A percentile compares a stretch with the other conserved stretches of the same genome.
Evolutionary conservation across 2,888 invertebrate species (phyloP).

Genomic region (Eurytoma adleriae): DNA sequence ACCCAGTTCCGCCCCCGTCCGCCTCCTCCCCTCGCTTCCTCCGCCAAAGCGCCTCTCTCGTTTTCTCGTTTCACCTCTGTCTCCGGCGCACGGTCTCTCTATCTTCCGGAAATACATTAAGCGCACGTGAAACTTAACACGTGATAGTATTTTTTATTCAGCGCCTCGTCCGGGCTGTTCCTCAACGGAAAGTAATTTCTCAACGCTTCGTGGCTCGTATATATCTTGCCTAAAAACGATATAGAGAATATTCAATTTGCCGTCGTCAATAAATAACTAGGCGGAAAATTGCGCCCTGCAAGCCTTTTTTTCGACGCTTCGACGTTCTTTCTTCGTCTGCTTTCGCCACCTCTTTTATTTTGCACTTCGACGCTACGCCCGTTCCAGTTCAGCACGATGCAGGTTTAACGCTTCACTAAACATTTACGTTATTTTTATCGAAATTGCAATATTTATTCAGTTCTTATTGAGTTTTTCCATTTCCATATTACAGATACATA

Average conservation of each 20-base stretch:
- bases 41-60: not conserved
- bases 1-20: not conserved
- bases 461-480: not conserved
- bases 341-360: not conserved
- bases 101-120: conserved; percentile 44
- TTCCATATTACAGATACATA: not conserved
- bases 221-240: conserved; percentile 34
- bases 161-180: conserved; percentile 12
- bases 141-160: conserved; percentile 54
- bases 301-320: not conserved
- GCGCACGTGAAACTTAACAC: conserved; percentile 50
- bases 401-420: conserved; percentile 17
- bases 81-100: conserved; percentile 2
- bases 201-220: not conserved
- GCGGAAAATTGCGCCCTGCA: conserved; percentile 33
- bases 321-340: not conserved
- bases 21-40: not conserved
- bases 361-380: not conserved
- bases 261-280: conserved; percentile 44
- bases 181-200: conserved; percentile 42
- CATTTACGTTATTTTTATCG: conserved; percentile 33
- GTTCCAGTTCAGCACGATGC: not conserved
- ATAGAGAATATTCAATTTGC: conserved; percentile 51
- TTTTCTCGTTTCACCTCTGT: not conserved
- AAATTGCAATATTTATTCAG: conserved; percentile 28